Conservation (phyloP, 2,888 invertebrate genomes). For the Drosophila quinaria region DNA sequence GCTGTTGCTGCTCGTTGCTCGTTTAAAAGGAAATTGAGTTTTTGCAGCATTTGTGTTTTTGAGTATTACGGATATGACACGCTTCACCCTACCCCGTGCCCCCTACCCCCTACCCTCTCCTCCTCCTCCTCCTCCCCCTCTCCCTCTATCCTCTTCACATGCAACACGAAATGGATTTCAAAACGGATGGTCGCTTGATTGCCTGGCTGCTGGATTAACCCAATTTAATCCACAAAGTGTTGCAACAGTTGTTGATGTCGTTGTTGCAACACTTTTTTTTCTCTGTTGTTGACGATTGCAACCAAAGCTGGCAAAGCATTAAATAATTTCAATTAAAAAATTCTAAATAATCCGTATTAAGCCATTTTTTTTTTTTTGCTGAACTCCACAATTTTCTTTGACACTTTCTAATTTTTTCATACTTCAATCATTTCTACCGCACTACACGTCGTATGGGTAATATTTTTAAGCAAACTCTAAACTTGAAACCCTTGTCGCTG, state of each 20-base stretch:
- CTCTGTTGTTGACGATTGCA: background rate
- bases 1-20: conserved; percentile 26
- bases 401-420: no score
- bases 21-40: conserved; percentile 60
- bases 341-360: no score
- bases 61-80: conserved; percentile 21
- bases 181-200: conserved; percentile 44
- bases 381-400: no score
- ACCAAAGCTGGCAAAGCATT: no score
- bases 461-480: no score
- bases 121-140: no score
- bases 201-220: conserved; percentile 43
- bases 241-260: background rate
- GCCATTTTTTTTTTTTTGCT: no score
- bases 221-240: conserved; percentile 26
- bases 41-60: conserved; percentile 37
- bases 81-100: background rate
- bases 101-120: background rate
- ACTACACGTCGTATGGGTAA: no score
- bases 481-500: no score
- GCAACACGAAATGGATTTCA: conserved; percentile 4
- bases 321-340: no score
- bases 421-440: no score
- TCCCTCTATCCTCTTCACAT: conserved; percentile 22
- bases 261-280: no score